Conservation (phyloP, 2,888 invertebrate genomes). For the Cheilosia grossa region DNA sequence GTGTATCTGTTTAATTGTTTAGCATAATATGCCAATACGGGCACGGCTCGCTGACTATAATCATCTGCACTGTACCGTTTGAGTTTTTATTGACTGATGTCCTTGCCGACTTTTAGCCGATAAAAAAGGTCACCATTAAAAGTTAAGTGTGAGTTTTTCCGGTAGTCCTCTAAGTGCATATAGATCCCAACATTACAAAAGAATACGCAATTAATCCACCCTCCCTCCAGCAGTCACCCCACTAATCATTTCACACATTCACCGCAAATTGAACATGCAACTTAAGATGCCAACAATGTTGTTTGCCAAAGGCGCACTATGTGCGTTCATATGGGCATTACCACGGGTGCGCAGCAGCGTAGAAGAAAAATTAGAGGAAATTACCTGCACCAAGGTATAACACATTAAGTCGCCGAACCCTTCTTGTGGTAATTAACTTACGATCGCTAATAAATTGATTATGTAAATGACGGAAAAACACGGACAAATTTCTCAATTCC, state of each 20-base stretch:
- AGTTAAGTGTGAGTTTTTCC: too few species aligned
- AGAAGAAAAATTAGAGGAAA: slow-evolving; percentile 13
- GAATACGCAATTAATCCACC: neutral
- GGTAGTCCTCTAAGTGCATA: too few species aligned
- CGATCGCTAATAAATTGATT: slow-evolving; percentile 47
- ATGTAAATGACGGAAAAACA: slow-evolving; percentile 37
- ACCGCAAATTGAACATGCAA: slow-evolving; percentile 38
- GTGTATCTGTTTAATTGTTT: too few species aligned
- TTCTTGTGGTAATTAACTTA: slow-evolving; percentile 25
- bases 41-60: too few species aligned
- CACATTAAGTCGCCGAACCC: slow-evolving; percentile 25
- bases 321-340: neutral
- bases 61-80: too few species aligned
- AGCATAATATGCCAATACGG: too few species aligned
- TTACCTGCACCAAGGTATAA: slow-evolving; percentile 8
- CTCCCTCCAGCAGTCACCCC: slow-evolving; percentile 1
- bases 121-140: too few species aligned
- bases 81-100: too few species aligned
- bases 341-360: neutral
- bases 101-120: too few species aligned
- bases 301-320: neutral
- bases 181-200: neutral
- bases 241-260: slow-evolving; percentile 23
- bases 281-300: slow-evolving; percentile 32
- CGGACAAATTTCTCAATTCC: slow-evolving; percentile 6